Evolutionary conservation across 2,113 vertebrate species (phyloP).

Genomic region (Oostethus manadensis): DNA sequence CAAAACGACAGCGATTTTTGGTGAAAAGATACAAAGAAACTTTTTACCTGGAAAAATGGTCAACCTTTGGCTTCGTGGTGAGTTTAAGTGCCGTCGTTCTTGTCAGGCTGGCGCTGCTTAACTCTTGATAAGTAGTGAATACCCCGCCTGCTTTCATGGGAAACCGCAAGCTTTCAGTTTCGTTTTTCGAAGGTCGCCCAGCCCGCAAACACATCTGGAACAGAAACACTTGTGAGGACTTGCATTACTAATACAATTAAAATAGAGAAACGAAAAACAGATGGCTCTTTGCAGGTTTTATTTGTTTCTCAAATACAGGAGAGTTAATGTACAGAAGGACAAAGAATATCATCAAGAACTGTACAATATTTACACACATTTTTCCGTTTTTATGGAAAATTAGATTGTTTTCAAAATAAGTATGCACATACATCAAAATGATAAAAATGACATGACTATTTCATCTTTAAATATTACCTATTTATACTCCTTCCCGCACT

Average conservation of each 20-base stretch:
- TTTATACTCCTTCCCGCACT: constrained; percentile 70
- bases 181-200: constrained; percentile 59
- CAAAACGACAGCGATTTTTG: too few relatives aligned
- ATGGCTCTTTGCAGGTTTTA: constrained; percentile 75
- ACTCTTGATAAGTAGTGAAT: too few relatives aligned
- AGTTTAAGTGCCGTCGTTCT: constrained; percentile 1
- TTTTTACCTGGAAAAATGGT: not conserved
- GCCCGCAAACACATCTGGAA: constrained; percentile 9
- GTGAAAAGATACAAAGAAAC: too few relatives aligned
- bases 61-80: not conserved
- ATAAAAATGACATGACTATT: constrained; percentile 75
- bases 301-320: constrained; percentile 82
- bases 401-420: constrained; percentile 80
- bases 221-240: not conserved
- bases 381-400: constrained; percentile 73
- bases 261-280: constrained; percentile 21
- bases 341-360: constrained; percentile 78
- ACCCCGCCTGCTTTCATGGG: constrained; percentile 21
- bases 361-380: constrained; percentile 79
- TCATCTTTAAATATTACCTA: constrained; percentile 79
- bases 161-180: constrained; percentile 59
- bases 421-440: constrained; percentile 78
- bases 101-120: not conserved
- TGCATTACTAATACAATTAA: not conserved
- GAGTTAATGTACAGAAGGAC: constrained; percentile 79